Evolutionary conservation across 2,113 vertebrate species (phyloP).

Genomic region (Lepisosteus oculatus): DNA sequence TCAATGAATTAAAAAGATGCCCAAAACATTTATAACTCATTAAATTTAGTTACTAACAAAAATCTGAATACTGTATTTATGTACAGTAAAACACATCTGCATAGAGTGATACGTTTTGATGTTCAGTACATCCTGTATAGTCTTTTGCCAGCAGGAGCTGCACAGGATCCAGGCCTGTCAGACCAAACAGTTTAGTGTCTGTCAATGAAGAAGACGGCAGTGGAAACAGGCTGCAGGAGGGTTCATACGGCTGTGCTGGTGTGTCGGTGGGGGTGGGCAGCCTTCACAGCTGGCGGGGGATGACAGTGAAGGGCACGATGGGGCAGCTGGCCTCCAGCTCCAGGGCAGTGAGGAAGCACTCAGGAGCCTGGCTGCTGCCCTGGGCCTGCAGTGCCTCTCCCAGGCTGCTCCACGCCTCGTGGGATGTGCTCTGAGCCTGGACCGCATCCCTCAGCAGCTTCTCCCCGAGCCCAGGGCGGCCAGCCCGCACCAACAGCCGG

Average conservation of each 20-base stretch:
- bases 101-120: too few relatives aligned
- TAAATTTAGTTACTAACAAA: too few relatives aligned
- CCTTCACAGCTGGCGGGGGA: constrained; percentile 84
- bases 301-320: constrained; percentile 84
- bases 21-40: too few relatives aligned
- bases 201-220: too few relatives aligned
- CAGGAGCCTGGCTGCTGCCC: constrained; percentile 76
- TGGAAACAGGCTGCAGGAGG: too few relatives aligned
- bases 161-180: too few relatives aligned
- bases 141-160: too few relatives aligned
- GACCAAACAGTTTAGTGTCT: neutral
- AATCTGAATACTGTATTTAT: too few relatives aligned
- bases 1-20: too few relatives aligned
- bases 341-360: constrained; percentile 91
- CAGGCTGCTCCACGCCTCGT: constrained; percentile 87
- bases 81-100: too few relatives aligned
- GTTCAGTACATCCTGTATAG: too few relatives aligned
- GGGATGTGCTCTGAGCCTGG: constrained; percentile 79
- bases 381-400: constrained; percentile 87
- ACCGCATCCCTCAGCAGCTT: constrained; percentile 89
- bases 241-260: neutral
- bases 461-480: constrained; percentile 79
- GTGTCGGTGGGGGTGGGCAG: neutral
- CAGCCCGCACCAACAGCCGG: constrained; percentile 76
- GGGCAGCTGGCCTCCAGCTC: constrained; percentile 94